Conservation (phyloP, 2,113 vertebrate species). For the Pithys albifrons region DNA sequence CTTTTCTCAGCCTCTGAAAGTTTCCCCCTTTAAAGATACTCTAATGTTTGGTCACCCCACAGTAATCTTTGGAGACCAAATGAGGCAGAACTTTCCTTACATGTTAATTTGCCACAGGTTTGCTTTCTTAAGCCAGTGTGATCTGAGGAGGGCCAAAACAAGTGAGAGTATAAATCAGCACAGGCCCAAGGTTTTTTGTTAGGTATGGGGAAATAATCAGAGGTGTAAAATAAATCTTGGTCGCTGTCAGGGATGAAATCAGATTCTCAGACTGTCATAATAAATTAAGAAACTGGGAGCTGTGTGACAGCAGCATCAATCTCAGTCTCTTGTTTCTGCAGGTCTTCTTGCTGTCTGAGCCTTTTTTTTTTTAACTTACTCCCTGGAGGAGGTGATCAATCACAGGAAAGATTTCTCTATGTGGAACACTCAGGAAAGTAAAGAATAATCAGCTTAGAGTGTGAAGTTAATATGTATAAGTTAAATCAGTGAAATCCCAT, state of each 20-base stretch:
- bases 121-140: constrained; percentile 6
- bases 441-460: not conserved
- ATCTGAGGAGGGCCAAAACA: not conserved
- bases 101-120: constrained; percentile 9
- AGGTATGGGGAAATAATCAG: constrained; percentile 41
- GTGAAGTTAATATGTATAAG: not conserved
- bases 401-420: constrained; percentile 7
- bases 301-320: constrained; percentile 53
- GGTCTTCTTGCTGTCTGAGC: constrained; percentile 34
- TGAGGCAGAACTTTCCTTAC: constrained; percentile 15
- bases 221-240: constrained; percentile 44
- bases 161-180: constrained; percentile 23
- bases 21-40: not conserved
- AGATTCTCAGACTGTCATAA: constrained; percentile 57
- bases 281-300: constrained; percentile 47
- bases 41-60: not conserved
- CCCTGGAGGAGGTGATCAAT: constrained; percentile 34
- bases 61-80: constrained; percentile 1
- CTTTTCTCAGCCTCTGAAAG: not conserved
- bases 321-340: constrained; percentile 50
- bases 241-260: constrained; percentile 22
- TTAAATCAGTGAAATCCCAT: not conserved
- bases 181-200: constrained; percentile 5
- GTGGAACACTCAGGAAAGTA: not conserved
- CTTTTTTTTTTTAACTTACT: not conserved